A percentile compares a stretch with the other conserved stretches of the same genome.
Evolutionary conservation across 2,113 vertebrate genomes (phyloP).

Genomic region (Aleadryas rufinucha): DNA sequence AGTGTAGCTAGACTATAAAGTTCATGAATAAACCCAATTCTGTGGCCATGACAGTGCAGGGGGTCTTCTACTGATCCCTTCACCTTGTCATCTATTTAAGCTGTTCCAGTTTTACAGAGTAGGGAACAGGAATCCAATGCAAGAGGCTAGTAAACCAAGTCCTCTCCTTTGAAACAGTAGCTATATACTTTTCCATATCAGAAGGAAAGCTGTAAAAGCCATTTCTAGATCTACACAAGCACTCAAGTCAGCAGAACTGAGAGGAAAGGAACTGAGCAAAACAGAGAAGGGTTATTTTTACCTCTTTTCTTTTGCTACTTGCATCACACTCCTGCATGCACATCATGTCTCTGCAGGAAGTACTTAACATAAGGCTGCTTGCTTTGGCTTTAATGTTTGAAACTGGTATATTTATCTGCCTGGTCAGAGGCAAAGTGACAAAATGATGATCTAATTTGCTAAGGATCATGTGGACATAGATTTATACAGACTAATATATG

Average conservation of each 20-base stretch:
- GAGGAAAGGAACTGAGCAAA: slow-evolving; percentile 10
- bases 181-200: not conserved
- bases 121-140: not conserved
- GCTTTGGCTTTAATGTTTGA: not conserved
- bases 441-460: not conserved
- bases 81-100: not conserved
- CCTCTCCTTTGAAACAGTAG: not conserved
- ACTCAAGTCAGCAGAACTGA: not conserved
- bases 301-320: not conserved
- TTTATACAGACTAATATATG: not conserved
- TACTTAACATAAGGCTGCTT: not conserved
- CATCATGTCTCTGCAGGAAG: not conserved
- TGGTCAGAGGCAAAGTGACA: not conserved
- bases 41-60: not conserved
- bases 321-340: not conserved
- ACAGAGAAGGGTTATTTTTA: slow-evolving; percentile 16
- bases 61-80: not conserved
- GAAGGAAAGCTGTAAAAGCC: not conserved
- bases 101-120: not conserved
- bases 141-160: not conserved
- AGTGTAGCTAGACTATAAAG: not conserved
- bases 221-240: not conserved
- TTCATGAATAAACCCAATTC: not conserved
- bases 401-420: not conserved
- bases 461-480: not conserved